A percentile compares a stretch with the other conserved stretches of the same genome.
These are phyloP conservation scores for Athetis lepigone DNA, from an alignment of 2,888 invertebrate genomes.

Conservation along the genomic window DNA sequence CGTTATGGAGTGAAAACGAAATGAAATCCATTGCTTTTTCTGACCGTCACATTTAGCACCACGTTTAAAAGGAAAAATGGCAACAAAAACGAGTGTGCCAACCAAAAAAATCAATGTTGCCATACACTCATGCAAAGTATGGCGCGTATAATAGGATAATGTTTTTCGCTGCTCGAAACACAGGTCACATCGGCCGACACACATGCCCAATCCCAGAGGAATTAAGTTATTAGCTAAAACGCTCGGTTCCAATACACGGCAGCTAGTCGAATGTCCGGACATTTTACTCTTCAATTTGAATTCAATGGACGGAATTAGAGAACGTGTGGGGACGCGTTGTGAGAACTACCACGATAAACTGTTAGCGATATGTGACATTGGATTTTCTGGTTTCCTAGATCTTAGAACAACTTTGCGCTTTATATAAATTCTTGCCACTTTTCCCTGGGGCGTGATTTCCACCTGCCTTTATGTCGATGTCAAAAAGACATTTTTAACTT, in stretches of 20 bases:
- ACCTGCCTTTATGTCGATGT: constrained; percentile 46
- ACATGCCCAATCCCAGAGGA: constrained; percentile 86
- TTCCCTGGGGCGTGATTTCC: constrained; percentile 50
- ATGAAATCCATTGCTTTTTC: neutral
- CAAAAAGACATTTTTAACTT: constrained; percentile 50
- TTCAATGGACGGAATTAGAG: constrained; percentile 88
- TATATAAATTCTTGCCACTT: constrained; percentile 64
- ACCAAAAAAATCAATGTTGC: constrained; percentile 15
- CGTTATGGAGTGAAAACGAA: neutral
- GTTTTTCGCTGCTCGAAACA: constrained; percentile 61
- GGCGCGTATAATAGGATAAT: constrained; percentile 53
- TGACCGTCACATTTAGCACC: neutral
- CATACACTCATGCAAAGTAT: constrained; percentile 30
- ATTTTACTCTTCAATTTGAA: constrained; percentile 89
- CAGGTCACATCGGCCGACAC: constrained; percentile 64
- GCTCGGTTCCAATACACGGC: constrained; percentile 80
- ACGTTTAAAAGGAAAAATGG: constrained; percentile 3
- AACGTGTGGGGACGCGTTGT: constrained; percentile 75
- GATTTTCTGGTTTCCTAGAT: constrained; percentile 70
- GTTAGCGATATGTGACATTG: constrained; percentile 77
- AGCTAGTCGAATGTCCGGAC: constrained; percentile 73
- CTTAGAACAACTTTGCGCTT: constrained; percentile 68
- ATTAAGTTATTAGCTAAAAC: constrained; percentile 89
- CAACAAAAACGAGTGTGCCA: constrained; percentile 11
- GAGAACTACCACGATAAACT: constrained; percentile 77